These are phyloP conservation scores for Gallinago jamesoni DNA, from an alignment of 2,113 vertebrate species.

Conservation along the genomic window DNA sequence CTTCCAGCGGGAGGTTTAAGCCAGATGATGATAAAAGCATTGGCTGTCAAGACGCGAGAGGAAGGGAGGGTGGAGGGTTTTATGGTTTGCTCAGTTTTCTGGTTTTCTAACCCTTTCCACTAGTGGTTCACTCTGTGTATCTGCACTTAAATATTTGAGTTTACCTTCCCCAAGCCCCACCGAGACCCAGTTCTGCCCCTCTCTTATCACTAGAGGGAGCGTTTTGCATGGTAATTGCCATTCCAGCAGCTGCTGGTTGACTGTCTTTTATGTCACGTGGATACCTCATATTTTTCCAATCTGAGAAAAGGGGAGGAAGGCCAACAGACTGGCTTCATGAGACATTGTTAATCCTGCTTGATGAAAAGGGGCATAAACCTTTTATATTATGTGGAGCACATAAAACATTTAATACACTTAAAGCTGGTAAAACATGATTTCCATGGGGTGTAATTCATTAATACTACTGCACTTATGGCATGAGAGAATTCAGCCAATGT, in stretches of 20 bases:
- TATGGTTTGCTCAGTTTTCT: background rate
- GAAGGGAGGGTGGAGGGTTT: background rate
- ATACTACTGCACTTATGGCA: background rate
- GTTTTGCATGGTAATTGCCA: background rate
- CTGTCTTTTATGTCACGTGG: background rate
- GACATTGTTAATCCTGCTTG: background rate
- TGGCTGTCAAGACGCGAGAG: background rate
- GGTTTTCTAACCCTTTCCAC: background rate
- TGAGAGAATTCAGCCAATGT: background rate
- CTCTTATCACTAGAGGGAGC: slow-evolving; percentile 45
- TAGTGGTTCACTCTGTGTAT: background rate
- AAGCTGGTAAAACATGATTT: background rate
- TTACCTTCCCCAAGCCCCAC: background rate
- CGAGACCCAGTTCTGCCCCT: background rate
- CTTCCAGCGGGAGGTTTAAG: background rate
- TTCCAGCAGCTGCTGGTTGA: background rate
- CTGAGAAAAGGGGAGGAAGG: background rate
- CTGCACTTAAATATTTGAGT: background rate
- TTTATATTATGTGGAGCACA: background rate
- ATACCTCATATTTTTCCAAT: slow-evolving; percentile 25
- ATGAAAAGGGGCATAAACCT: slow-evolving; percentile 30
- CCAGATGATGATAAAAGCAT: background rate
- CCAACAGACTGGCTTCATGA: background rate
- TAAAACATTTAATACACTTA: background rate
- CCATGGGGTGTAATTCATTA: background rate